Base-by-base conservation (phyloP, 2,797 vertebrate genomes). In the Chrysocyon brachyurus region DNA sequence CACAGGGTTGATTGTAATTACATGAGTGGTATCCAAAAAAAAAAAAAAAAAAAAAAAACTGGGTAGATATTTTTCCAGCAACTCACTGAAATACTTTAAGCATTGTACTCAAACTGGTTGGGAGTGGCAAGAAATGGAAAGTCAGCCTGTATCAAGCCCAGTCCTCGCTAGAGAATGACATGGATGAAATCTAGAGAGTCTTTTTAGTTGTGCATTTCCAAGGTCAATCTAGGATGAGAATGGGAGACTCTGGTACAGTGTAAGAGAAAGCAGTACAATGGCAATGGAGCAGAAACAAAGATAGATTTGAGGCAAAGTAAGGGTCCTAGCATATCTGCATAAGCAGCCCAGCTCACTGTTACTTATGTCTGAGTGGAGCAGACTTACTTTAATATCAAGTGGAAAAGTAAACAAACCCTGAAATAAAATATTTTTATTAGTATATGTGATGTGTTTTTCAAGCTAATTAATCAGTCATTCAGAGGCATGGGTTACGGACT, bases 71-170 rank as follows among this genome's bases (percentile, higher is more conserved):
- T 36, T 73, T 31, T 88, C 40, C 72, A 72, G 17, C 12, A 70
- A 26, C 3, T 46, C 12, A 78, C 10, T 87, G 49, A 73, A 86
- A 73, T 78, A 54, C 6, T 59, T 73, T 88, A 68, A 28, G 12
- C 31, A 75, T 33, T 87, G 11, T 61, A 40, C 10, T 79, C 24
- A 73, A 81, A 56, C 61, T 84, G n/a, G 1, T 46, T 78, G 61
- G 16, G 92, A 33, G 28, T 54, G 66, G 31, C 66, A 79, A 87
- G 22, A 79, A 94, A 61, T 16, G 40, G 54, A 92, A 82, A 94
- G 11, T 79, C 6, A 94, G 66, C 61, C 6, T 5, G 12, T 83
- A 72, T 49, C n/a, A 61, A 87, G 56, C 5, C 17, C 52, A 84
- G 2, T 64, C 11, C 10, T 96, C 61, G 4, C 9, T 49, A n/a